Percentiles rank a stretch among this genome's conserved stretches.
Evolutionary conservation across 2,888 invertebrate genomes (phyloP).

Genomic region (Ferdinandea cuprea): DNA sequence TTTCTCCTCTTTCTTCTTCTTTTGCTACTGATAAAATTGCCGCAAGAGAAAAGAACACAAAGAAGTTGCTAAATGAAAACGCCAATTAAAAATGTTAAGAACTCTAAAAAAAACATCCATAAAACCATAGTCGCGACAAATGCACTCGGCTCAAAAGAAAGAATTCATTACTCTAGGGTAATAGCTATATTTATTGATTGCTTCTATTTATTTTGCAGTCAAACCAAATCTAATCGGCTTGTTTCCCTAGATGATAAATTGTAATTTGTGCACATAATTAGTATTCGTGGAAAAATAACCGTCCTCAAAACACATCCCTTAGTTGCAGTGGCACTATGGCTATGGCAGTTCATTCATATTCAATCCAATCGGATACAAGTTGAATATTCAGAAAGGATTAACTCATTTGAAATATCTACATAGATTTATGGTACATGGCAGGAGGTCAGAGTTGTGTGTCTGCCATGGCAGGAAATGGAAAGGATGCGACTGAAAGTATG

Average conservation of each 20-base stretch:
- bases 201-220: neutral
- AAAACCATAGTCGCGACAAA: too few relatives aligned
- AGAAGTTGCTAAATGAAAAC: too few relatives aligned
- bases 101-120: too few relatives aligned
- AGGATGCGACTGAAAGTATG: conserved; percentile 27
- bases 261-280: neutral
- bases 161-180: too few relatives aligned
- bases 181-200: neutral
- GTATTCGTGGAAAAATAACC: neutral
- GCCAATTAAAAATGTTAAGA: too few relatives aligned
- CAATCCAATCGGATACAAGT: conserved; percentile 25
- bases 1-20: too few relatives aligned
- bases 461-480: conserved; percentile 23
- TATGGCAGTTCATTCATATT: conserved; percentile 1
- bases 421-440: conserved; percentile 11
- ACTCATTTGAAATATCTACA: conserved; percentile 21
- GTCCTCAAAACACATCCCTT: neutral
- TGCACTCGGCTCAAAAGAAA: neutral
- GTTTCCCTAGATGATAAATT: neutral
- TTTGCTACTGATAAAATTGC: too few relatives aligned
- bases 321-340: conserved; percentile 2
- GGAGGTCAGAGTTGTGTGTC: conserved; percentile 12
- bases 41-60: too few relatives aligned
- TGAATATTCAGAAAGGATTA: conserved; percentile 42
- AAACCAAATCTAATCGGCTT: neutral